phyloP scores from a whole-genome alignment of 2,113 vertebrate species.

The Ammodytes marinus region DNA sequence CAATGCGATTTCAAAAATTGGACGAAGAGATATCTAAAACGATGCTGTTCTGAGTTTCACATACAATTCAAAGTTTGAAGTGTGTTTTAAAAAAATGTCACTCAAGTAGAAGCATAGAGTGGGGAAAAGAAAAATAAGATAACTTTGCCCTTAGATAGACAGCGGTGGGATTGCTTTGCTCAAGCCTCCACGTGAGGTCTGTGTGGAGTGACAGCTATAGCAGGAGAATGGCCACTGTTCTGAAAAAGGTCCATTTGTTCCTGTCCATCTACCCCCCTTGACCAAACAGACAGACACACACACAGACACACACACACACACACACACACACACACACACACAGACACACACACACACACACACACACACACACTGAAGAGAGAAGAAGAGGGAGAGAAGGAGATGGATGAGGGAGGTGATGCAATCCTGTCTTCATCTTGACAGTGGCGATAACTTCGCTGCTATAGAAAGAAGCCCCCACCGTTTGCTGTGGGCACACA shows the following conservation, averaged over 20 bases:
- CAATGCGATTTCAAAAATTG: too few relatives aligned
- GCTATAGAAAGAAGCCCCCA: slow-evolving; percentile 18
- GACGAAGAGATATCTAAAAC: too few relatives aligned
- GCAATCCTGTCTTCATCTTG: slow-evolving; percentile 45
- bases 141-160: slow-evolving; percentile 4
- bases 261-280: slow-evolving; percentile 31
- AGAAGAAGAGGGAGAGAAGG: slow-evolving; percentile 14
- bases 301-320: too few relatives aligned
- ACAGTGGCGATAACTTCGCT: slow-evolving; percentile 39
- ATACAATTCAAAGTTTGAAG: too few relatives aligned
- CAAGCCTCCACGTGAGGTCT: slow-evolving; percentile 32
- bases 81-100: too few relatives aligned
- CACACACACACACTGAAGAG: too few relatives aligned
- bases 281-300: too few relatives aligned
- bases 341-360: too few relatives aligned
- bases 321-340: too few relatives aligned
- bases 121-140: background rate
- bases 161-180: slow-evolving; percentile 35
- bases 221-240: slow-evolving; percentile 28
- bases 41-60: too few relatives aligned
- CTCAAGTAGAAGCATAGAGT: background rate
- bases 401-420: slow-evolving; percentile 51
- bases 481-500: slow-evolving; percentile 3
- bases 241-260: slow-evolving; percentile 53
- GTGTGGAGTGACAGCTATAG: slow-evolving; percentile 34